Percentiles rank a stretch among this genome's conserved stretches.
These are phyloP conservation scores for Seira musarum DNA, from an alignment of 2,888 invertebrate genomes.

Conservation along the genomic window DNA sequence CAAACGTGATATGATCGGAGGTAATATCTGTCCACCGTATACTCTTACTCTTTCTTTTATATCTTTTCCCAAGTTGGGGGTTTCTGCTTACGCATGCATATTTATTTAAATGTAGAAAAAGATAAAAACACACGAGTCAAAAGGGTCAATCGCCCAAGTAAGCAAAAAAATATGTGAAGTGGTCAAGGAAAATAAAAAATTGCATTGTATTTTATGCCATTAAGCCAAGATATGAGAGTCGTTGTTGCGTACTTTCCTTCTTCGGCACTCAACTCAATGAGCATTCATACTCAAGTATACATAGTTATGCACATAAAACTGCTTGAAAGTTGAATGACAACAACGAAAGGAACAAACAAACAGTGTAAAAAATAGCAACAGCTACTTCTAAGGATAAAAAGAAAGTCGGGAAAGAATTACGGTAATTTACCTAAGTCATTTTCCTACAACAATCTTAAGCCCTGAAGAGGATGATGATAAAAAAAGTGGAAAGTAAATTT, in stretches of 20 bases:
- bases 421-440: conserved; percentile 39
- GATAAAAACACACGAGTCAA: not conserved
- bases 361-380: too few relatives aligned
- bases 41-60: conserved; percentile 10
- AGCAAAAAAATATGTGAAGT: conserved; percentile 4
- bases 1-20: conserved; percentile 23
- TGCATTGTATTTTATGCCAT: not conserved
- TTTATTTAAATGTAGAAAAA: conserved; percentile 30
- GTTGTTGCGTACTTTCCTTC: not conserved
- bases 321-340: too few relatives aligned
- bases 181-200: conserved; percentile 9
- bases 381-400: not conserved
- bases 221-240: not conserved
- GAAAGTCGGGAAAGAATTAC: not conserved
- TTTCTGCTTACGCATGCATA: conserved; percentile 35
- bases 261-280: too few relatives aligned
- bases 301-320: too few relatives aligned
- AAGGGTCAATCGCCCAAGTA: conserved; percentile 22
- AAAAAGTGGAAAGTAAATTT: too few relatives aligned
- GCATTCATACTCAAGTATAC: too few relatives aligned
- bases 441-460: not conserved
- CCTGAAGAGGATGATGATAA: too few relatives aligned
- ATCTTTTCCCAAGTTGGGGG: too few relatives aligned
- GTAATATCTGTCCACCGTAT: conserved; percentile 38
- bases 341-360: too few relatives aligned